phyloP scores from a whole-genome alignment of 30 jellyfish, hydroid and myxozoan genomes.

The Pseudorhiza aurosa region DNA sequence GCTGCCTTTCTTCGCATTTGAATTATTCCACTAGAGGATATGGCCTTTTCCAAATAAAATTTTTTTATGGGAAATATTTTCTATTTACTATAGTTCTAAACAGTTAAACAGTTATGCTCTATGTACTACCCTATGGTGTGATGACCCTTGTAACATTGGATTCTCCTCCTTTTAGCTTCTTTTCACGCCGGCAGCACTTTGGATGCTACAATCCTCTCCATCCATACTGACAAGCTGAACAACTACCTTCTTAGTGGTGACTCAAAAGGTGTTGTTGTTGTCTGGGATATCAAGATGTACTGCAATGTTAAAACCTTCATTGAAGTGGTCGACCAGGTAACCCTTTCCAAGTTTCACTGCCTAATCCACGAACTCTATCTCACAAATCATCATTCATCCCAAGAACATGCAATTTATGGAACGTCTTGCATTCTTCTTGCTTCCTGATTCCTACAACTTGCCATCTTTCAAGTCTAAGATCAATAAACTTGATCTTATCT shows the following conservation, averaged over 20 bases:
- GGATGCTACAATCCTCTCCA: slow-evolving; percentile 39
- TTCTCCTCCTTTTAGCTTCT: slow-evolving; percentile 37
- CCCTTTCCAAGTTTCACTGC: too few species aligned
- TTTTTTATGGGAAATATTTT: not conserved
- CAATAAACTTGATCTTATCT: too few species aligned
- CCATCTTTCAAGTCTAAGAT: too few species aligned
- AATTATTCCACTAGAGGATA: too few species aligned
- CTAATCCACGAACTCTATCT: too few species aligned
- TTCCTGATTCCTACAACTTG: too few species aligned
- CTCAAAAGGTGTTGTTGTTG: slow-evolving; percentile 65
- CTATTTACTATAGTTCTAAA: not conserved
- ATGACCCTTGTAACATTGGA: not conserved
- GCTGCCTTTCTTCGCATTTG: too few species aligned
- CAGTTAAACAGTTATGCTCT: not conserved
- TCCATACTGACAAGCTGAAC: slow-evolving; percentile 67
- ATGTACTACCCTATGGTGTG: not conserved
- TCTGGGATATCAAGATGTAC: slow-evolving; percentile 54
- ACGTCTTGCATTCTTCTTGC: too few species aligned
- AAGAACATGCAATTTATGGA: too few species aligned
- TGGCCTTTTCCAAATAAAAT: too few species aligned
- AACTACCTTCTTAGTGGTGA: slow-evolving; percentile 66
- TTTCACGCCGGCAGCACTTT: slow-evolving; percentile 47
- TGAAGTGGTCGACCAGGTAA: slow-evolving; percentile 71
- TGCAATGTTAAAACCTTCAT: slow-evolving; percentile 57
- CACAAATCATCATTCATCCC: too few species aligned